phyloP scores from a whole-genome alignment of 2,113 vertebrate species.

The Xiphophorus maculatus region DNA sequence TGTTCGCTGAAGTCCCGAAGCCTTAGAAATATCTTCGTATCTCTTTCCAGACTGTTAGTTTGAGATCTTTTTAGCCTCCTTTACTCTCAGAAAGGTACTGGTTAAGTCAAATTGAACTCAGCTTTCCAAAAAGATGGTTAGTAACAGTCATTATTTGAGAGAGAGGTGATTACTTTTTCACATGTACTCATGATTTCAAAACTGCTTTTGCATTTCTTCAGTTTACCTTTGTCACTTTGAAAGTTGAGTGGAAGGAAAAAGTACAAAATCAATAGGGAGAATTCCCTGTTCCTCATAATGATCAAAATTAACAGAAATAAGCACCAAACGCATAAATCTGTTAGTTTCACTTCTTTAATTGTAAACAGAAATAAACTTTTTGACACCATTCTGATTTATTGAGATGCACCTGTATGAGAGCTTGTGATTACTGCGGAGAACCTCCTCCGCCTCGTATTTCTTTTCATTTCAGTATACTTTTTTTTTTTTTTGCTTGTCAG shows the following conservation, averaged over 20 bases:
- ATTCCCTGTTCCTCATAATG: not conserved
- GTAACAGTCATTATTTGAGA: not conserved
- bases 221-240: not conserved
- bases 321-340: not conserved
- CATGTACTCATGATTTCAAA: not conserved
- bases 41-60: too few relatives aligned
- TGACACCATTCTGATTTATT: not conserved
- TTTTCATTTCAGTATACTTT: constrained; percentile 74
- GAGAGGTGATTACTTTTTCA: not conserved
- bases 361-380: not conserved
- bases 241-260: not conserved
- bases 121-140: not conserved
- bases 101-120: not conserved
- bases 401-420: constrained; percentile 38
- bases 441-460: constrained; percentile 47
- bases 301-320: not conserved
- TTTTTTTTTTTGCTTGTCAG: constrained; percentile 76
- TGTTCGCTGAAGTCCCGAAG: too few relatives aligned
- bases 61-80: too few relatives aligned
- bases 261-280: not conserved
- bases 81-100: too few relatives aligned
- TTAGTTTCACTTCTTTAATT: not conserved
- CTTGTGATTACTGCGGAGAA: constrained; percentile 68
- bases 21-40: too few relatives aligned
- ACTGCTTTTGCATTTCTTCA: too few relatives aligned